These are phyloP conservation scores for Cygnus buccinator DNA, from an alignment of 2,113 vertebrate species.

Conservation along the genomic window DNA sequence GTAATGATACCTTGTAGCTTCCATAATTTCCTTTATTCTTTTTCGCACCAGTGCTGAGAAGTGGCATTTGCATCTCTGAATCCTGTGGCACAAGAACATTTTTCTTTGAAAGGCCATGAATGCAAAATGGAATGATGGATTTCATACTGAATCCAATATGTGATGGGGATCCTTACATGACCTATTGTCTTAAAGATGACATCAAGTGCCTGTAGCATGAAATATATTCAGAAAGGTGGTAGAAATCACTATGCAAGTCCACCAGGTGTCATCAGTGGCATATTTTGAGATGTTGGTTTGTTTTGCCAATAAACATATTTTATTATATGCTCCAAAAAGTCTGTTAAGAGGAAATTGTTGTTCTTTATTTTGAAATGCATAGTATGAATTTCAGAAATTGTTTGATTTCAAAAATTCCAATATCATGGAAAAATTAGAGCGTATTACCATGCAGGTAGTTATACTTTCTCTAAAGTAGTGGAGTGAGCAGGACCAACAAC, in stretches of 20 bases:
- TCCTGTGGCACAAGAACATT: background rate
- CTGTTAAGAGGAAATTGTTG: background rate
- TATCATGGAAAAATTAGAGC: accelerated
- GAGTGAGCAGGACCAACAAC: background rate
- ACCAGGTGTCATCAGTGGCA: slow-evolving; percentile 33
- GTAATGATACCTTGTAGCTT: background rate
- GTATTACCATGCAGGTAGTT: too few species aligned
- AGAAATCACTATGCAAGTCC: background rate
- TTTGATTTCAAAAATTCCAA: background rate
- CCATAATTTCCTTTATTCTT: background rate
- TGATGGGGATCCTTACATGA: background rate
- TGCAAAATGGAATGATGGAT: background rate
- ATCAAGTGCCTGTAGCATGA: background rate
- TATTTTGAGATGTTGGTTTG: background rate
- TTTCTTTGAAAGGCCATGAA: background rate
- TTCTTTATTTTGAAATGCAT: background rate
- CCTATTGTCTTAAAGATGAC: background rate
- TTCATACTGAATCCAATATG: background rate
- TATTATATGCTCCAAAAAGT: background rate
- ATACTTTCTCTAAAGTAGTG: background rate
- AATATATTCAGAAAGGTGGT: accelerated
- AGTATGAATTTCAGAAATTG: background rate
- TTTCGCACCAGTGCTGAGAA: background rate
- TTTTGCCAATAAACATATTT: background rate
- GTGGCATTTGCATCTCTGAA: background rate